These are phyloP conservation scores for Scaptomyza caliginosa DNA, from an alignment of 2,888 invertebrate genomes.

Conservation along the genomic window DNA sequence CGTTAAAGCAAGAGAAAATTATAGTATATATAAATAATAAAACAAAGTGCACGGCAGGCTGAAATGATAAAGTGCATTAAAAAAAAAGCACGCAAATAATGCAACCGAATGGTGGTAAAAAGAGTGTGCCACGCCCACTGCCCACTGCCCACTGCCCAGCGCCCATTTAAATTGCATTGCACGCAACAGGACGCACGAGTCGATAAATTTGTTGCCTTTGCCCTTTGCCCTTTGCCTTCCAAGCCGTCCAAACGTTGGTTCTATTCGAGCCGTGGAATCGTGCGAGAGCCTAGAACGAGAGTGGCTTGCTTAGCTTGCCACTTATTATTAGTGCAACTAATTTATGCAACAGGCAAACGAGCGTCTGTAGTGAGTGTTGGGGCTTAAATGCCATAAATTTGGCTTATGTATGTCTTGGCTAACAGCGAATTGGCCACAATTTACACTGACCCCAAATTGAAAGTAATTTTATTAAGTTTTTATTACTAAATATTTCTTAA, in stretches of 20 bases:
- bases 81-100: conserved; percentile 67
- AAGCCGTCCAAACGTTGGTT: too few relatives aligned
- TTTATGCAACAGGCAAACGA: conserved; percentile 63
- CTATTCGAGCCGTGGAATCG: too few relatives aligned
- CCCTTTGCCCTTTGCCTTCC: conserved; percentile 14
- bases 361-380: conserved; percentile 3
- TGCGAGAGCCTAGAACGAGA: conserved; percentile 17
- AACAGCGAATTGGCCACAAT: conserved; percentile 32
- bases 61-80: conserved; percentile 75
- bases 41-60: conserved; percentile 65
- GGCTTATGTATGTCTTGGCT: conserved; percentile 12
- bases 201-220: conserved; percentile 71
- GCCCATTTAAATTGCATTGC: conserved; percentile 71
- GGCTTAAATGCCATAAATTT: conserved; percentile 36
- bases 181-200: conserved; percentile 77
- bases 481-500: too few relatives aligned
- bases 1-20: conserved; percentile 54
- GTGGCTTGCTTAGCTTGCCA: conserved; percentile 20
- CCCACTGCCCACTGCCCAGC: too few relatives aligned
- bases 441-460: conserved; percentile 29
- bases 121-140: conserved; percentile 55
- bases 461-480: conserved; percentile 8
- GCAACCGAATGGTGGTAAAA: conserved; percentile 4
- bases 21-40: conserved; percentile 78
- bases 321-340: conserved; percentile 66